Evolutionary conservation across 2,888 invertebrate genomes (phyloP), one percentile per base, ranked within the genome.

Genomic region (Synergus gifuensis): DNA sequence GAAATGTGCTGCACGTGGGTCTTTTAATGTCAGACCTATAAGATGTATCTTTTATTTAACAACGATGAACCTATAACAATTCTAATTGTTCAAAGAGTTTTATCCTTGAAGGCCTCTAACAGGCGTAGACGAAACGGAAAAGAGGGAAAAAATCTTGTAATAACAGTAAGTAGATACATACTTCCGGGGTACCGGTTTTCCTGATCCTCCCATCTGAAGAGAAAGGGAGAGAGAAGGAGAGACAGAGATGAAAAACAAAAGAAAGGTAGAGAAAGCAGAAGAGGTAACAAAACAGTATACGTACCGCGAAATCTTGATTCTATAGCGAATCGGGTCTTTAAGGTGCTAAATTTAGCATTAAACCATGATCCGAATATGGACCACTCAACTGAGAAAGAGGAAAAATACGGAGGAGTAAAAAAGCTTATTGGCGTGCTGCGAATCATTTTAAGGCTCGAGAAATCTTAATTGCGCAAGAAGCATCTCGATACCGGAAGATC

Each of bases 141-240:
- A 18, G 44, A 46, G 46, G 46, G 46, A 67, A 67, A 46, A 67
- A 44, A 67, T 46, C 46, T 67, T 46, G 46, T 46, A 67, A 67
- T 67, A 67, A 46, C 22, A 46, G 67, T 67, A 67, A 44, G 16
- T 46, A 46, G 67, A 22, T 67, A 67, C 18, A 46, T 42, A 46
- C 46, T 69, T 69, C 67, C 67, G 67, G 46, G 67, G 16, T 69
- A 69, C 67, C 46, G 67, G 67, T 49, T 69, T 22, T 69, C 22
- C 67, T 69, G 67, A 28, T 22, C 46, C 67, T 69, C 46, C 49
- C 67, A 69, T 49, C 67, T 69, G 16, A 9, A 69, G 46, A 22
- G 46, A 18, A 63, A 22, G 14, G 46, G 28, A 67, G 12, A 46
- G 4, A 40, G 11, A 42, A 64, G 44, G 22, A 67, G 46, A 42